A percentile compares a stretch with the other conserved stretches of the same genome.
Conservation (phyloP, 2,888 invertebrate genomes). For the Thera obeliscata region DNA sequence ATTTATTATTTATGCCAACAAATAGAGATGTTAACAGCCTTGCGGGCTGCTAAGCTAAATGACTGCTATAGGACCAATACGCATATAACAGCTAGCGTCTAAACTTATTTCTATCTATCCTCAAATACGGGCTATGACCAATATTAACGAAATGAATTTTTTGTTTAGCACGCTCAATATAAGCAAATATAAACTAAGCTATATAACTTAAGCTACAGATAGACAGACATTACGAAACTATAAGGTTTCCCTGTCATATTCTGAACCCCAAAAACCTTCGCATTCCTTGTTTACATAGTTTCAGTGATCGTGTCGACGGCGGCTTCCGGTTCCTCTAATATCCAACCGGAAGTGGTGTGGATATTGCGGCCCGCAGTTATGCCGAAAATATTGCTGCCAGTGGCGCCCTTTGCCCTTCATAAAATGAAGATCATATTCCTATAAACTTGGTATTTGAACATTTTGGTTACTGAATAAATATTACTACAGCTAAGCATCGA, state of each 20-base stretch:
- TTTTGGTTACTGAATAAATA: too few relatives aligned
- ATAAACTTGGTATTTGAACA: neutral
- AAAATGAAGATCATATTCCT: slow-evolving; percentile 4
- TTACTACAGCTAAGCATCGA: too few relatives aligned
- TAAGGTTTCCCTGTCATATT: slow-evolving; percentile 6
- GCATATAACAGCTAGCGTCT: too few relatives aligned
- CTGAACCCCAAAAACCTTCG: slow-evolving; percentile 27
- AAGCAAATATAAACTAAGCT: too few relatives aligned
- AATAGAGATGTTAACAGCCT: too few relatives aligned
- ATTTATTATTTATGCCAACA: too few relatives aligned
- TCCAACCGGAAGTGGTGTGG: slow-evolving; percentile 43
- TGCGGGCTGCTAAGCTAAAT: too few relatives aligned
- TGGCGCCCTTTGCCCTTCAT: slow-evolving; percentile 8
- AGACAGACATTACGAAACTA: neutral
- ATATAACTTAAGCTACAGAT: neutral
- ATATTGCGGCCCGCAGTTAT: slow-evolving; percentile 42
- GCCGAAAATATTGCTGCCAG: slow-evolving; percentile 38
- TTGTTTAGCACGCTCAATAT: too few relatives aligned
- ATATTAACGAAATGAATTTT: too few relatives aligned
- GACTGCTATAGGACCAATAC: too few relatives aligned
- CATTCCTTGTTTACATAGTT: slow-evolving; percentile 43
- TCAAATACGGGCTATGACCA: too few relatives aligned
- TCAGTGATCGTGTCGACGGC: slow-evolving; percentile 42
- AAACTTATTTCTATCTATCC: too few relatives aligned
- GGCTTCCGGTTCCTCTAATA: slow-evolving; percentile 45